Evolutionary conservation across 2,797 vertebrate species (phyloP), one percentile per base, ranked within the genome.

Genomic region (Otolemur crassicaudatus): DNA sequence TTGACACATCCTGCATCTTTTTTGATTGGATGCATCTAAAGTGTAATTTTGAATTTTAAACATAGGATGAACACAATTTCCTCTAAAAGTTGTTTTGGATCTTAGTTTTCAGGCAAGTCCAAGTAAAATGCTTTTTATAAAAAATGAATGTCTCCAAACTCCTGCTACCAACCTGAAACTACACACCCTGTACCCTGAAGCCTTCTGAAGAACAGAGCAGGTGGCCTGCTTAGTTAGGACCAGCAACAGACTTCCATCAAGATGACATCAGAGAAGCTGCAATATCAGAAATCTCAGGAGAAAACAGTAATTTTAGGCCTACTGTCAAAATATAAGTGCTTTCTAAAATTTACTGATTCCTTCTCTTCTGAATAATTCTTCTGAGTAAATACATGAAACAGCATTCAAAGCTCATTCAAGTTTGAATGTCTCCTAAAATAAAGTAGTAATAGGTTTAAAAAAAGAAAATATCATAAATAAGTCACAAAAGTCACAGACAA

Each of bases 31-130:
- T n/a, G 73, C 2, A 23, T 58, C 16, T 70, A 10, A 60, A 65
- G 49, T 79, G 5, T 63, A 87, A 80, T 53, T 96, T 77, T 60
- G 65, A 46, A 82, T 40, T 77, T 90, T 31, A 69, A 94, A 85
- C 27, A 40, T 25, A 84, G 23, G 8, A 72, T 63, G 67, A 87
- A 84, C 2, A 56, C 7, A 73, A n/a, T 58, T 69, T 87, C 70
- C 87, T 86, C 60, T 79, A 61, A 60, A 81, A 83, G 46, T 29
- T 13, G 3, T 37, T 76, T 91, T 75, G 67, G 13, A 31, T 63
- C 65, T 94, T 60, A 72, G 1, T 87, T 93, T 97, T 94, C 43
- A 87, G 87, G 29, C 10, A 84, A 76, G 2, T 3, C 43, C 40
- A 80, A 86, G 10, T 72, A 87, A 95, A 46, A 25, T 37, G 43